phyloP scores from a whole-genome alignment of 2,797 vertebrate species.

The Morus bassanus region DNA sequence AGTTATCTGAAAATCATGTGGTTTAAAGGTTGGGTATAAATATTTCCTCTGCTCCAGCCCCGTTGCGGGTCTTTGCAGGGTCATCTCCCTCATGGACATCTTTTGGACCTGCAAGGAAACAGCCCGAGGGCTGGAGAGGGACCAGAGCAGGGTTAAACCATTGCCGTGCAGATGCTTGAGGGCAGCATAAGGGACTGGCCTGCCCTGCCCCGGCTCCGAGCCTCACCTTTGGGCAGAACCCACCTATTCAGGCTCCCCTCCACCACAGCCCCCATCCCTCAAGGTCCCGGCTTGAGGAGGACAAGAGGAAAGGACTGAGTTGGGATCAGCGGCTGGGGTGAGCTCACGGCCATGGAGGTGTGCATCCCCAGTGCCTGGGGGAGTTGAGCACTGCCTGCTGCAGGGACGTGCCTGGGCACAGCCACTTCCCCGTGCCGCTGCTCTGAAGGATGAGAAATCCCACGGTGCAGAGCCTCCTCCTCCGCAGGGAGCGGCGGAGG shows the following conservation, averaged over 20 bases:
- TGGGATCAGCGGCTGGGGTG: neutral
- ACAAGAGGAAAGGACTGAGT: neutral
- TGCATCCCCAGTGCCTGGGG: neutral
- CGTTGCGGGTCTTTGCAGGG: neutral
- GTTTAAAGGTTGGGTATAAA: neutral
- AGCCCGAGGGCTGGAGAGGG: neutral
- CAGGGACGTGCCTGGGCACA: slow-evolving; percentile 56
- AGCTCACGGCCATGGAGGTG: neutral
- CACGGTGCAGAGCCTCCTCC: slow-evolving; percentile 38
- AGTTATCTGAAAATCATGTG: neutral
- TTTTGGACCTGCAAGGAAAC: neutral
- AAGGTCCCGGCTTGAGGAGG: neutral
- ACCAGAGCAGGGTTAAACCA: accelerated
- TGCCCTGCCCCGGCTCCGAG: neutral
- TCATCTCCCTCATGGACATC: accelerated
- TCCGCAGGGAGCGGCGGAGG: neutral
- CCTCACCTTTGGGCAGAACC: neutral
- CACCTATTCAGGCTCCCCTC: neutral
- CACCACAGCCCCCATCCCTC: neutral
- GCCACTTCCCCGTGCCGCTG: neutral
- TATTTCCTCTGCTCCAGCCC: neutral
- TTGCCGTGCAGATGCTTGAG: neutral
- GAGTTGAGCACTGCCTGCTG: neutral
- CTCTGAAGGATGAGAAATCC: neutral
- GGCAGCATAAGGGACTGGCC: neutral